Evolutionary conservation across 1,140 invertebrate species (phyloP).

Genomic region (Fopius arisanus): DNA sequence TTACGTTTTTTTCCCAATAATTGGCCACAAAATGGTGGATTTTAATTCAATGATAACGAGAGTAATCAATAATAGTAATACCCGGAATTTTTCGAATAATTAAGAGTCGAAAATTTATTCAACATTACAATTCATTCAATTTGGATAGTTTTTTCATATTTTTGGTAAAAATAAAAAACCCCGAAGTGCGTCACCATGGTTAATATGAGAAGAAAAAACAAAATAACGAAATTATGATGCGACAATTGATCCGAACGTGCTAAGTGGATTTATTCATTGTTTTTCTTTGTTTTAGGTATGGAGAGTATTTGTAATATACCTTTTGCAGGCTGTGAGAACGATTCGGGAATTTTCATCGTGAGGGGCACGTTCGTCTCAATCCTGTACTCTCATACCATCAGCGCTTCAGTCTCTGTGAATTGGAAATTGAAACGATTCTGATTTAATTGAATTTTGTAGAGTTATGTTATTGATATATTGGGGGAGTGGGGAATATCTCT

Average conservation of each 20-base stretch:
- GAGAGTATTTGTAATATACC: conserved; percentile 60
- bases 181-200: conserved; percentile 39
- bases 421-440: conserved; percentile 7
- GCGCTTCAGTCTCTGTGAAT: conserved; percentile 47
- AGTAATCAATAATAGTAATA: background rate
- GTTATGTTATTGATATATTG: background rate
- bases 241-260: conserved; percentile 44
- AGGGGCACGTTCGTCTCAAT: conserved; percentile 41
- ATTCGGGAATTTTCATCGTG: conserved; percentile 38
- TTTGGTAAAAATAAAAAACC: conserved; percentile 28
- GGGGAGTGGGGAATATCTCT: background rate
- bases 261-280: conserved; percentile 46
- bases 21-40: background rate
- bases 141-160: background rate
- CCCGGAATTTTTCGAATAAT: background rate
- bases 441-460: background rate
- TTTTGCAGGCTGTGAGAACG: conserved; percentile 54
- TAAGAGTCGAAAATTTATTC: background rate
- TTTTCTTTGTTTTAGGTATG: conserved; percentile 54
- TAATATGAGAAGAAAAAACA: conserved; percentile 31
- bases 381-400: conserved; percentile 34
- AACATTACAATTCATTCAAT: background rate
- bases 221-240: conserved; percentile 40
- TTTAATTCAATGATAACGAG: background rate
- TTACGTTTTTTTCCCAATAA: background rate